Evolutionary conservation across 2,113 vertebrate genomes (phyloP).

Genomic region (Acrocephalus kingi): DNA sequence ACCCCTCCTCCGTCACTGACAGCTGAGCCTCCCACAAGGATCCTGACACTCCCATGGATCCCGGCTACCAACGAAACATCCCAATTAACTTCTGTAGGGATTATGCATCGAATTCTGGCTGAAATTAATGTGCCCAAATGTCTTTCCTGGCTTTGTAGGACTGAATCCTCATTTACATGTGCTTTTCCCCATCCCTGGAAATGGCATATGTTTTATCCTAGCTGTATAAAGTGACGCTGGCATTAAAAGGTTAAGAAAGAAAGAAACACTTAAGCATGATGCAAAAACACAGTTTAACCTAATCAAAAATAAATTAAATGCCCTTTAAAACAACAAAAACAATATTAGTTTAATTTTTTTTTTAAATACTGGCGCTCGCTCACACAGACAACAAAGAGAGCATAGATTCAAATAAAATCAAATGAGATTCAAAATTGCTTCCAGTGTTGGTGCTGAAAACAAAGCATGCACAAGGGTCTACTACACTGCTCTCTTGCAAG

Average conservation of each 20-base stretch:
- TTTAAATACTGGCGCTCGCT: not conserved
- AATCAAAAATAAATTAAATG: not conserved
- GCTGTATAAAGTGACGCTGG: fast-evolving
- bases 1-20: not conserved
- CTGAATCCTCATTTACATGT: not conserved
- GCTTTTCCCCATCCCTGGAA: not conserved
- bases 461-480: conserved; percentile 51
- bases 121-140: not conserved
- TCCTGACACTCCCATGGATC: not conserved
- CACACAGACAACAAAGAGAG: conserved; percentile 45
- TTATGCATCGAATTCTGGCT: not conserved
- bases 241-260: not conserved
- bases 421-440: conserved; percentile 40
- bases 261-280: not conserved
- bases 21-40: not conserved
- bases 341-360: not conserved
- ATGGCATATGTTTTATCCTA: not conserved
- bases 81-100: conserved; percentile 2
- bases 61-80: not conserved
- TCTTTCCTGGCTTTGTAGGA: not conserved
- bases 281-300: not conserved
- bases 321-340: not conserved
- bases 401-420: conserved; percentile 12
- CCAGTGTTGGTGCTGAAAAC: conserved; percentile 18
- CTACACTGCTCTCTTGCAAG: conserved; percentile 13